Evolutionary conservation across 1,140 invertebrate species (phyloP), one percentile per base, ranked within the genome.

Genomic region (Leptinotarsa defecta): DNA sequence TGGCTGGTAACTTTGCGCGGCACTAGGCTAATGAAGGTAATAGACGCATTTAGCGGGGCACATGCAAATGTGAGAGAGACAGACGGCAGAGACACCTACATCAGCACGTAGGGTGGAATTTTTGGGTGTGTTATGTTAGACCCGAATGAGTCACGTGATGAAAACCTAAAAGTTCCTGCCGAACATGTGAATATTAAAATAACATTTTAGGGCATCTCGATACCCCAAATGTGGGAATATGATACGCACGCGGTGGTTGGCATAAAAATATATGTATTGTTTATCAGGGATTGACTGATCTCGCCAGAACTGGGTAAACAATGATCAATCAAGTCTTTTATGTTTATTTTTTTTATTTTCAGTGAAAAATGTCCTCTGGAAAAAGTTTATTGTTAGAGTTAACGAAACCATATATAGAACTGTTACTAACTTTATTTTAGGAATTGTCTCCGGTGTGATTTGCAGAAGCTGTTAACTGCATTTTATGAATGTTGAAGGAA

Each of bases 141-240:
- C 24, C 34, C 19, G 43, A 69, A 69, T 49, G 68, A 69, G 13
- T 69, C 68, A 69, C 43, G 68, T 69, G 68, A 69, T 49, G 68
- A 69, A 69, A 69, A 69, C 68, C 15, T 69, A 69, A 8, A 69
- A 69, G 68, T 69, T 69, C 68, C 68, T 69, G 68, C 27, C 20
- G 64, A 65, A 65, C 64, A 65, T 34, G 64, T 65, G 64, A 65
- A 65, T 65, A 34, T 65, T 34, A 65, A 65, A 65, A 34, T 22
- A 34, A 65, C 64, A 34, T 65, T 65, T 65, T 65, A 65, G 20
- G 64, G 64, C 64, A 65, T 65, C 64, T 34, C 27, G 27, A 34
- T 22, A 34, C 20, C 27, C 64, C 20, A 20, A 65, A 65, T 65
- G 64, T 65, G 64, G 64, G 64, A 65, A 65, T 65, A 11, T 34